phyloP scores from a whole-genome alignment of 2,113 vertebrate species.

The Ptilonorhynchus violaceus region DNA sequence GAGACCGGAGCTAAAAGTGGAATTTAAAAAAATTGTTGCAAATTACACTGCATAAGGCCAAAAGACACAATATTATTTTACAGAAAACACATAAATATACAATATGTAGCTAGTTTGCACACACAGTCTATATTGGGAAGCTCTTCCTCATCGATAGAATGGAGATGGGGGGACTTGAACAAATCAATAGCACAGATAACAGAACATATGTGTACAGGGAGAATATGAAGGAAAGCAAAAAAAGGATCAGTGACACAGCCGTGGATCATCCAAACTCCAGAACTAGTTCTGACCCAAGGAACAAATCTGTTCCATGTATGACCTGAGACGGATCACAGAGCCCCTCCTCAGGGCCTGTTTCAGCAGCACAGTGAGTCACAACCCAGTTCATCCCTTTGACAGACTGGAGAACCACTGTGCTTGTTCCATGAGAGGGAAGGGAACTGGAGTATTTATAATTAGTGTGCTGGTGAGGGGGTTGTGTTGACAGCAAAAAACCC shows the following conservation, averaged over 20 bases:
- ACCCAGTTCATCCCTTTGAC: background rate
- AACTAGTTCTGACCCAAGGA: background rate
- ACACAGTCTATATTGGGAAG: background rate
- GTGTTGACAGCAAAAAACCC: background rate
- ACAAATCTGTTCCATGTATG: background rate
- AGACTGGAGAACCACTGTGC: background rate
- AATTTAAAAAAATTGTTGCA: background rate
- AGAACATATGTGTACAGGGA: background rate
- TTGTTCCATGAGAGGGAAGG: background rate
- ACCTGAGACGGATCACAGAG: background rate
- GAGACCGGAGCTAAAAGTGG: constrained; percentile 61
- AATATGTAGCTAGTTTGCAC: background rate
- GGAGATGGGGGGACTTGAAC: background rate
- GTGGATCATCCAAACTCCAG: background rate
- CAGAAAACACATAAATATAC: background rate
- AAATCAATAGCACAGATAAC: background rate
- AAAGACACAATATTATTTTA: background rate
- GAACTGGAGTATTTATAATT: background rate
- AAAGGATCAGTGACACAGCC: background rate
- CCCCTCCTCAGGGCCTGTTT: background rate
- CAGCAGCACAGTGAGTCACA: background rate
- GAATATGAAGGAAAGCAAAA: background rate
- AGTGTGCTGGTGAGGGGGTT: background rate
- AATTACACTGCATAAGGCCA: background rate
- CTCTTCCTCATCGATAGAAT: background rate